Evolutionary conservation across 2,797 vertebrate species (phyloP).

Genomic region (Lepilemur septentrionalis): DNA sequence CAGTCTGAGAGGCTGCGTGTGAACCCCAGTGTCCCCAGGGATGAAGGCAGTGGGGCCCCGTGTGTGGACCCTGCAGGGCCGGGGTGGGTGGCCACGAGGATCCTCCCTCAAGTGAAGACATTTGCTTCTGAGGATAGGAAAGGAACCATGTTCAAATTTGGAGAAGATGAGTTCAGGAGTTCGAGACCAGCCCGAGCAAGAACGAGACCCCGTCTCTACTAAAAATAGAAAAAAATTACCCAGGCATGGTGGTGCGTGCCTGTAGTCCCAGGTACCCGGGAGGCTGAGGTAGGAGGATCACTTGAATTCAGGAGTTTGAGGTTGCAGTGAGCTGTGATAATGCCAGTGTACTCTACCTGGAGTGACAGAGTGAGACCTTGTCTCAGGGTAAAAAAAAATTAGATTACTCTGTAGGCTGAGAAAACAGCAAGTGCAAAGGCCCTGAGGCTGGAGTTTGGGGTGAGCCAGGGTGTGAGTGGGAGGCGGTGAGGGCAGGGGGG

Average conservation of each 20-base stretch:
- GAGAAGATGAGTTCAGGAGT: not conserved
- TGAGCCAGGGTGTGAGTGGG: not conserved
- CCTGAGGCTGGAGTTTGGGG: not conserved
- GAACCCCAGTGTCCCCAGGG: not conserved
- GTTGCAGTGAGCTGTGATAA: no score
- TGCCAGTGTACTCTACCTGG: no score
- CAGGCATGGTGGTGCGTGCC: no score
- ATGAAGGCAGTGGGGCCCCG: not conserved
- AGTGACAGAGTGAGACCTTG: no score
- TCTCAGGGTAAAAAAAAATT: no score
- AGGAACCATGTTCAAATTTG: not conserved
- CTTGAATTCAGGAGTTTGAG: no score
- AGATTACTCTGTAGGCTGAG: not conserved
- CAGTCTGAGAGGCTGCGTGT: not conserved
- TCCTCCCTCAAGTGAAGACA: not conserved
- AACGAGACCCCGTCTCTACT: no score
- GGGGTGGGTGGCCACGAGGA: not conserved
- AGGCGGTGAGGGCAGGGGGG: not conserved
- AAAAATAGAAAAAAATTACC: no score
- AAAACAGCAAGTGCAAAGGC: not conserved
- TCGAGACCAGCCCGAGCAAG: no score
- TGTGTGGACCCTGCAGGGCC: not conserved
- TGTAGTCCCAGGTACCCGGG: no score
- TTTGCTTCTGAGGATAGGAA: not conserved
- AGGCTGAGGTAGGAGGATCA: no score